Percentiles rank a stretch among this genome's conserved stretches.
Evolutionary conservation across 2,113 vertebrate genomes (phyloP).

Genomic region (Pterocles burchelli): DNA sequence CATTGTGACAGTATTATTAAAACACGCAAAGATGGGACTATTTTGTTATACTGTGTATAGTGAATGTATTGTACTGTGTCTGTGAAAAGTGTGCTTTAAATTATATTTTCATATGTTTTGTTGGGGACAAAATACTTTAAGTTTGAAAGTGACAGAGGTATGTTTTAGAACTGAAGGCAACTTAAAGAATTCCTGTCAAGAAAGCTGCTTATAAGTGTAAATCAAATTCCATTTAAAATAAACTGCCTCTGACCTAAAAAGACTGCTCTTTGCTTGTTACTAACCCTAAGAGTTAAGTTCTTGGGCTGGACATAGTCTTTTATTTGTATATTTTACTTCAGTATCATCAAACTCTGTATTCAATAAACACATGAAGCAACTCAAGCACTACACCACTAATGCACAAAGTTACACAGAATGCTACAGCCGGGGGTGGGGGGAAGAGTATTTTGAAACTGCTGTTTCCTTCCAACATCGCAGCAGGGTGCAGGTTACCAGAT

Average conservation of each 20-base stretch:
- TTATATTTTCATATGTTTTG: conserved; percentile 98
- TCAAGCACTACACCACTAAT: too few species aligned
- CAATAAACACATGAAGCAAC: not conserved
- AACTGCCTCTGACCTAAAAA: conserved; percentile 81
- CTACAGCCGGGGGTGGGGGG: fast-evolving
- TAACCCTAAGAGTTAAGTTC: not conserved
- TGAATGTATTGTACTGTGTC: conserved; percentile 96
- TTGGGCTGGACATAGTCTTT: not conserved
- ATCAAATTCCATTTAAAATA: conserved; percentile 91
- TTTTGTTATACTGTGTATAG: conserved; percentile 95
- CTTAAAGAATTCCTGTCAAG: conserved; percentile 86
- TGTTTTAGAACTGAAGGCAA: conserved; percentile 86
- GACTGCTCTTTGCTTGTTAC: not conserved
- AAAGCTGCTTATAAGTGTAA: conserved; percentile 96
- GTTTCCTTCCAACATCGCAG: fast-evolving
- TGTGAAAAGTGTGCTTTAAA: conserved; percentile 98
- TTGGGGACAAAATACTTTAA: conserved; percentile 85
- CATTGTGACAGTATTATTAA: conserved; percentile 92
- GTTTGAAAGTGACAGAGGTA: conserved; percentile 86
- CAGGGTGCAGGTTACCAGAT: too few species aligned
- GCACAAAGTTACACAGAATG: too few species aligned
- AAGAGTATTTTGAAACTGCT: not conserved
- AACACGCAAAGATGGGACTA: conserved; percentile 89
- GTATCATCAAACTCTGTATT: not conserved
- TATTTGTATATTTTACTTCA: not conserved